Evolutionary conservation across 2,797 vertebrate species (phyloP).

Genomic region (Ammospiza maritima): DNA sequence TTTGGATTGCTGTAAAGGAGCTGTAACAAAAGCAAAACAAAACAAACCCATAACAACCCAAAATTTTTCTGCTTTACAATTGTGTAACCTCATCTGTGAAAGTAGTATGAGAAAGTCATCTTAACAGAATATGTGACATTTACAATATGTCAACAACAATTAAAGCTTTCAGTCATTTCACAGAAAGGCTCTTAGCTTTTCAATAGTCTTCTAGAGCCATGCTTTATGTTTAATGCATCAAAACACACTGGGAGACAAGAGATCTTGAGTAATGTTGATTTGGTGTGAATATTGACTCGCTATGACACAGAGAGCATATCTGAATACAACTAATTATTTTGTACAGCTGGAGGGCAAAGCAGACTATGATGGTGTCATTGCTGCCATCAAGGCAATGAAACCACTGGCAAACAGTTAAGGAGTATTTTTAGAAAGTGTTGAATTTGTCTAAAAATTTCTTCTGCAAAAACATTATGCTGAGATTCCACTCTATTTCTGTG

Average conservation of each 20-base stretch:
- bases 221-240: not conserved
- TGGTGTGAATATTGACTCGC: not conserved
- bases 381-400: not conserved
- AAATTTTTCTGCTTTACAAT: not conserved
- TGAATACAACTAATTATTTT: not conserved
- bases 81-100: not conserved
- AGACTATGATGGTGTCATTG: not conserved
- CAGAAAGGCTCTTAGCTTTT: not conserved
- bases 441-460: not conserved
- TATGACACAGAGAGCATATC: not conserved
- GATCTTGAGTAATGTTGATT: not conserved
- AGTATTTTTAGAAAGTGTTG: not conserved
- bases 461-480: not conserved
- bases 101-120: not conserved
- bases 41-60: not conserved
- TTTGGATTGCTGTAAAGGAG: not conserved
- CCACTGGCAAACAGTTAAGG: not conserved
- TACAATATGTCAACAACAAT: not conserved
- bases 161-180: not conserved
- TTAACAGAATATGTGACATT: not conserved
- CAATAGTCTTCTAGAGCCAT: not conserved
- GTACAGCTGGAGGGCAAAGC: not conserved
- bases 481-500: not conserved
- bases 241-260: not conserved
- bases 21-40: not conserved